Percentiles rank a stretch among this genome's conserved stretches.
phyloP scores from a whole-genome alignment of 2,113 vertebrate genomes.

The Azemiops feae region DNA sequence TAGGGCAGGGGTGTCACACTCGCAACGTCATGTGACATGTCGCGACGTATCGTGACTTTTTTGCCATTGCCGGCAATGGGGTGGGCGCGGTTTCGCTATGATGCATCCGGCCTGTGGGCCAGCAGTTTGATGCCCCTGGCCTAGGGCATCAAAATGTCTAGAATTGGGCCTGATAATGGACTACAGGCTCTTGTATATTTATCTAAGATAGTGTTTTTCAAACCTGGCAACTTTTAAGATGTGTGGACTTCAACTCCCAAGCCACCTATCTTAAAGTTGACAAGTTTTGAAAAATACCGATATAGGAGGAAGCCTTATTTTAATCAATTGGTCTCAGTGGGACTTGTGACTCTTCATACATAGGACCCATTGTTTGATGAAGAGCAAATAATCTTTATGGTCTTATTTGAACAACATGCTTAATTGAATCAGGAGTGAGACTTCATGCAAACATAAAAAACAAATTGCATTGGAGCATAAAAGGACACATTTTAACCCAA shows the following conservation, averaged over 20 bases:
- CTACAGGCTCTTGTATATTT: not conserved
- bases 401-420: not conserved
- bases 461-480: not conserved
- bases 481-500: not conserved
- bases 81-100: no score
- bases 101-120: no score
- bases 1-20: no score
- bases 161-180: not conserved
- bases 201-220: not conserved
- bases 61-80: no score
- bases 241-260: not conserved
- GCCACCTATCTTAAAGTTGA: not conserved
- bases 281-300: not conserved
- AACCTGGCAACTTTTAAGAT: not conserved
- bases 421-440: not conserved
- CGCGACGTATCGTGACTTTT: no score
- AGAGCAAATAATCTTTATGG: not conserved
- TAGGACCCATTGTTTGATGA: not conserved
- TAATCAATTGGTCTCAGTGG: not conserved
- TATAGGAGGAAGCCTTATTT: not conserved
- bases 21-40: no score
- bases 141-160: not conserved
- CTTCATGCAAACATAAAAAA: not conserved
- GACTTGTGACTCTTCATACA: not conserved
- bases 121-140: no score